Percentiles rank a stretch among this genome's conserved stretches.
These are phyloP conservation scores for Crocodylus rhombifer DNA, from an alignment of 2,797 vertebrate genomes.

Conservation along the genomic window DNA sequence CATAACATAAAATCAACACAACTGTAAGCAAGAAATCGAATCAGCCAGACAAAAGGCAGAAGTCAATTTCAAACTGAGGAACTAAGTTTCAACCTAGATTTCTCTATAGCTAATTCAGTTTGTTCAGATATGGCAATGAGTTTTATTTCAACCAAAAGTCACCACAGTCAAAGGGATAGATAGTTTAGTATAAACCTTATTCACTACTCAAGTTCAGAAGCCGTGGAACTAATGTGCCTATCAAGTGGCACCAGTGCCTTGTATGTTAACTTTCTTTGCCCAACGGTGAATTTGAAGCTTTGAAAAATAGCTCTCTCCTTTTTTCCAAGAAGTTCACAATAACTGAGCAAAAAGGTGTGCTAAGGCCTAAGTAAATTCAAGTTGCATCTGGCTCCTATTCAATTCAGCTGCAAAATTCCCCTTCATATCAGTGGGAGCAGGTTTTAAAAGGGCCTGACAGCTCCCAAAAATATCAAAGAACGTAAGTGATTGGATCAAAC, in stretches of 20 bases:
- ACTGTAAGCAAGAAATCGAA: slow-evolving; percentile 70
- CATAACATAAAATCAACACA: slow-evolving; percentile 44
- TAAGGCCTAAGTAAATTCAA: not conserved
- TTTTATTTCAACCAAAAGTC: not conserved
- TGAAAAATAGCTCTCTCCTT: not conserved
- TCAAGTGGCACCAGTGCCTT: not conserved
- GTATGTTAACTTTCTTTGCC: not conserved
- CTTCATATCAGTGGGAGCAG: not conserved
- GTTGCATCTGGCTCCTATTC: not conserved
- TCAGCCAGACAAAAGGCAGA: slow-evolving; percentile 69
- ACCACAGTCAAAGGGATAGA: not conserved
- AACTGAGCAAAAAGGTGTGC: not conserved
- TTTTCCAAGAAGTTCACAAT: not conserved
- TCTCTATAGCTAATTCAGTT: not conserved
- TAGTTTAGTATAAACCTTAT: not conserved
- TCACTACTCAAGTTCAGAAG: not conserved
- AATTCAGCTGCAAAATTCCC: not conserved
- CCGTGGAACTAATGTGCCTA: not conserved
- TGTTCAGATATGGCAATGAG: slow-evolving; percentile 12
- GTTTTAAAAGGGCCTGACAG: not conserved
- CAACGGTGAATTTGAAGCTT: not conserved
- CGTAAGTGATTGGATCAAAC: not conserved
- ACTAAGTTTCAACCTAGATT: slow-evolving; percentile 37
- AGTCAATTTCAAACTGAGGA: slow-evolving; percentile 39
- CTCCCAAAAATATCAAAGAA: not conserved